phyloP scores from a whole-genome alignment of 2,797 vertebrate species.

The Arctocebus calabarensis region DNA sequence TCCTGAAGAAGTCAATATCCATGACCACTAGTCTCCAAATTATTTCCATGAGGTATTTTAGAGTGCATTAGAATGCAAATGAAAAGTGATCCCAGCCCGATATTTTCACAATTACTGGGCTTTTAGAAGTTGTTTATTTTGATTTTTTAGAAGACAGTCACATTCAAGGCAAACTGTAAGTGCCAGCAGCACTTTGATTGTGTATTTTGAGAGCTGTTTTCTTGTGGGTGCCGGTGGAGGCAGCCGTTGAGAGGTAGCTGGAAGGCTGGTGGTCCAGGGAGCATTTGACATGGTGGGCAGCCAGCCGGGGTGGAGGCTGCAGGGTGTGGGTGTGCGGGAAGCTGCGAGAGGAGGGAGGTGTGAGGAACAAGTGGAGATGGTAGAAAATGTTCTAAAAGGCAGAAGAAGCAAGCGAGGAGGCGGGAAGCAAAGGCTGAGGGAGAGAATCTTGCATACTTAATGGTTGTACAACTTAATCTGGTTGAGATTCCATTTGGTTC shows the following conservation, averaged over 20 bases:
- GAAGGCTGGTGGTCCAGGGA: not conserved
- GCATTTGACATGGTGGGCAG: not conserved
- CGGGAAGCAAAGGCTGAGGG: not conserved
- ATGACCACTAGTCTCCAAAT: not conserved
- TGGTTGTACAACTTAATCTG: not conserved
- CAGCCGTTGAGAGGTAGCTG: not conserved
- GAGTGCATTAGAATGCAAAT: conserved; percentile 49
- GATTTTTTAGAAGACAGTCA: not conserved
- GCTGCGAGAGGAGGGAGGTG: conserved; percentile 2
- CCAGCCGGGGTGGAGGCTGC: conserved; percentile 48
- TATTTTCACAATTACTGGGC: conserved; percentile 31
- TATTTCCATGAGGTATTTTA: conserved; percentile 44
- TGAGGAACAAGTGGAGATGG: not conserved
- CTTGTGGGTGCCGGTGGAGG: not conserved
- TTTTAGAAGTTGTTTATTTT: conserved; percentile 43
- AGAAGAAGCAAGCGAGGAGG: not conserved
- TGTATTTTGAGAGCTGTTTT: conserved; percentile 39
- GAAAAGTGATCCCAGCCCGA: not conserved
- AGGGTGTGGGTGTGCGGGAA: not conserved
- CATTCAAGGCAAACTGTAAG: not conserved
- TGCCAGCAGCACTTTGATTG: not conserved
- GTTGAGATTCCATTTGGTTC: not conserved
- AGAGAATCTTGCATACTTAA: not conserved
- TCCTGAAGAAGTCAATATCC: conserved; percentile 43
- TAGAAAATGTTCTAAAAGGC: conserved; percentile 57